Evolutionary conservation across 2,113 vertebrate genomes (phyloP).

Genomic region (Saguinus imperator): DNA sequence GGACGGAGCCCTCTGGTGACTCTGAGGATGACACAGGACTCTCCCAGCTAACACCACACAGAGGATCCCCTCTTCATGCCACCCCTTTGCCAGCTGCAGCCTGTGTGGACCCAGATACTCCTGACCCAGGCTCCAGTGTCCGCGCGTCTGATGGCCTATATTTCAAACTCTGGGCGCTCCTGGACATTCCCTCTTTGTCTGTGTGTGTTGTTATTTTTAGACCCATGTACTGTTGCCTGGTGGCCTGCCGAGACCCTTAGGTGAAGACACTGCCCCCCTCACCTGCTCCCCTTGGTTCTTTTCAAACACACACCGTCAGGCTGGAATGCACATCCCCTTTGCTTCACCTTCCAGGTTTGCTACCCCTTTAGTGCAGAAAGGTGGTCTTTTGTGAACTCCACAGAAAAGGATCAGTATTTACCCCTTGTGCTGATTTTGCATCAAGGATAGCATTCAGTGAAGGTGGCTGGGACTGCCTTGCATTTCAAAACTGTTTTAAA

Average conservation of each 20-base stretch:
- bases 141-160: fast-evolving
- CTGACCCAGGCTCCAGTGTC: background rate
- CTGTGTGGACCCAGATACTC: background rate
- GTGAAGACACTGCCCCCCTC: background rate
- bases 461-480: background rate
- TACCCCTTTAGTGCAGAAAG: background rate
- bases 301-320: background rate
- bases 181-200: background rate
- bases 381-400: background rate
- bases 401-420: background rate
- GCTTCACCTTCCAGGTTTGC: background rate
- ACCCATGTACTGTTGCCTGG: background rate
- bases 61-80: fast-evolving
- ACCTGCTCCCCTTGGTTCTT: background rate
- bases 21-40: background rate
- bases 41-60: background rate
- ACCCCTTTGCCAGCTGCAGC: fast-evolving
- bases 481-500: background rate
- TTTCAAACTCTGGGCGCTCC: background rate
- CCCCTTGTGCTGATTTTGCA: background rate
- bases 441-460: background rate
- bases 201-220: background rate
- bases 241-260: background rate
- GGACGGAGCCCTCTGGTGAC: background rate
- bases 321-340: background rate